Percentiles rank a stretch among this genome's conserved stretches.
Evolutionary conservation across 64 coral and sea anemone species (phyloP).

Genomic region (Porites lutea): DNA sequence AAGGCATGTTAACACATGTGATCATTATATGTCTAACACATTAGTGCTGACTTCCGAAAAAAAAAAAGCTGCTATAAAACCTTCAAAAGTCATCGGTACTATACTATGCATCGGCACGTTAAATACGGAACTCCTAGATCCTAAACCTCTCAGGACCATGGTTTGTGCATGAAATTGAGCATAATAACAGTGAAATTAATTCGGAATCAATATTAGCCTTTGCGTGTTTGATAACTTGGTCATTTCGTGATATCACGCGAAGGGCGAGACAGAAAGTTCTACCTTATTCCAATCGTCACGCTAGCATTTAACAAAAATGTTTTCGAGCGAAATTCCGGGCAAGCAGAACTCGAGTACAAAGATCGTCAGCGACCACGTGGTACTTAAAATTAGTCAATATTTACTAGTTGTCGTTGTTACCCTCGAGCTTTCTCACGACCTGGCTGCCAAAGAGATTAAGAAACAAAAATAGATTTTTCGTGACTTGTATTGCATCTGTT

Average conservation of each 20-base stretch:
- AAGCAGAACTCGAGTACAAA: background rate
- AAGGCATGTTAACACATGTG: slow-evolving; percentile 3
- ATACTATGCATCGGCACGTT: background rate
- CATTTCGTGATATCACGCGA: slow-evolving; percentile 21
- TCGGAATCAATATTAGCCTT: background rate
- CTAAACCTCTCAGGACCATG: background rate
- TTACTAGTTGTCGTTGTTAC: background rate
- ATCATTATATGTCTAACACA: background rate
- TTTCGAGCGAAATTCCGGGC: slow-evolving; percentile 3
- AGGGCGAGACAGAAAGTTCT: slow-evolving; percentile 26
- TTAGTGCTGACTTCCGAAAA: background rate
- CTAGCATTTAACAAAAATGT: background rate
- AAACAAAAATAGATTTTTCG: background rate
- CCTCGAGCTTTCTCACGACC: background rate
- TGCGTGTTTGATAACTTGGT: slow-evolving; percentile 8
- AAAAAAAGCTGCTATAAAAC: background rate
- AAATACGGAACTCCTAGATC: background rate
- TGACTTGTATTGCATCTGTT: slow-evolving; percentile 7
- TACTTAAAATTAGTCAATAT: background rate
- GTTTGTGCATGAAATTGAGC: background rate
- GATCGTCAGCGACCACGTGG: background rate
- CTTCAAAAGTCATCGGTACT: background rate
- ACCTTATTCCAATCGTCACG: slow-evolving; percentile 25
- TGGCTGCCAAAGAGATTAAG: background rate
- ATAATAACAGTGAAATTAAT: slow-evolving; percentile 10